phyloP scores from a whole-genome alignment of 2,797 vertebrate species.

The Sebastes hubbsi region DNA sequence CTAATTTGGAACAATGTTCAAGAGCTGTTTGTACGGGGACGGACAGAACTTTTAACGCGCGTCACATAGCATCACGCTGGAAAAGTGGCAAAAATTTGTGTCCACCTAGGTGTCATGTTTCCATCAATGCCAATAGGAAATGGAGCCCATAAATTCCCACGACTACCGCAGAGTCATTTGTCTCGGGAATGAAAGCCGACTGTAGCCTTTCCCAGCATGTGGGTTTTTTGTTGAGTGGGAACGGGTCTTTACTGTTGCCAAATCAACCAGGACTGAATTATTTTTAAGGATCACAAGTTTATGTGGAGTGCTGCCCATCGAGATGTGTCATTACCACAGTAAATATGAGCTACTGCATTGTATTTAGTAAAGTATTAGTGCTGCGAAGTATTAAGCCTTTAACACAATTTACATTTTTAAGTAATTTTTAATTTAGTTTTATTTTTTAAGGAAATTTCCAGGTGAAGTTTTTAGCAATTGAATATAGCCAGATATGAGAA shows the following conservation, averaged over 20 bases:
- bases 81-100: background rate
- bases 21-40: background rate
- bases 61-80: rapidly evolving
- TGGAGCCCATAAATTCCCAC: background rate
- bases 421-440: no score
- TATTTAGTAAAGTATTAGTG: no score
- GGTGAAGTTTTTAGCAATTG: background rate
- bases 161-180: background rate
- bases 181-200: background rate
- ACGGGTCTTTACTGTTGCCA: background rate
- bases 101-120: background rate
- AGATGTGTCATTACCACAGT: background rate
- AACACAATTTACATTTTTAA: background rate
- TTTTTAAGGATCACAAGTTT: background rate
- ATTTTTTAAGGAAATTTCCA: background rate
- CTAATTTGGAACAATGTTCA: background rate
- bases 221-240: background rate
- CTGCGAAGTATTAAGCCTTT: background rate
- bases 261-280: background rate
- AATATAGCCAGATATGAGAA: background rate
- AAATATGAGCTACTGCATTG: background rate
- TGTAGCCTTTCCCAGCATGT: background rate
- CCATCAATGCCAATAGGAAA: background rate
- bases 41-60: background rate
- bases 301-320: background rate